Evolutionary conservation across 1,140 invertebrate genomes (phyloP).

Genomic region (Arctopsyche grandis): DNA sequence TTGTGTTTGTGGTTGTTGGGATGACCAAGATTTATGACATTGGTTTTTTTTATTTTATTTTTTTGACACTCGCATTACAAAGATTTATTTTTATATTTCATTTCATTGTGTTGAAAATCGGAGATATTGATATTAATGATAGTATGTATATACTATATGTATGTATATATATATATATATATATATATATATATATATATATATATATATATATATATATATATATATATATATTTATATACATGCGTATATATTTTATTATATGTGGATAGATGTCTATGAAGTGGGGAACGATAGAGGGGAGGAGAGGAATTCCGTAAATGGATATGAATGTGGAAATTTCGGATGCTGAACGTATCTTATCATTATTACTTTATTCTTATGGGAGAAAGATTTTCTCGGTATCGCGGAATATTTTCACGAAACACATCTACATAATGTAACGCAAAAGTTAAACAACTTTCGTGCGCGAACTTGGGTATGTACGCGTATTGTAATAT

Average conservation of each 20-base stretch:
- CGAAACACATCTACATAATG: not conserved
- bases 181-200: not conserved
- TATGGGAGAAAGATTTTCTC: constrained; percentile 24
- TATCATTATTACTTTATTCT: constrained; percentile 31
- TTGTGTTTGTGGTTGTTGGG: too few relatives aligned
- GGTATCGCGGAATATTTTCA: constrained; percentile 6
- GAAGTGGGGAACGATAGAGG: not conserved
- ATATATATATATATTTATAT: too few relatives aligned
- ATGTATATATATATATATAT: constrained; percentile 1
- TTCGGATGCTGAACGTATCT: constrained; percentile 27
- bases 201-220: too few relatives aligned
- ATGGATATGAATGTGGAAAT: constrained; percentile 27
- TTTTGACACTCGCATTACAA: too few relatives aligned
- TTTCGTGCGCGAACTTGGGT: not conserved
- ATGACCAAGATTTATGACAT: too few relatives aligned
- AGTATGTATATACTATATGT: too few relatives aligned
- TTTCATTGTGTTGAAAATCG: too few relatives aligned
- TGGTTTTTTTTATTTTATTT: too few relatives aligned
- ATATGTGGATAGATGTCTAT: too few relatives aligned
- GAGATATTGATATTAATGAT: too few relatives aligned
- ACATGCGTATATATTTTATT: too few relatives aligned
- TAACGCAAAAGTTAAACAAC: constrained; percentile 17
- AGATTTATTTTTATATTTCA: too few relatives aligned
- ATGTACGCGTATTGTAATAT: not conserved
- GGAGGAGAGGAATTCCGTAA: not conserved